Evolutionary conservation across 2,797 vertebrate genomes (phyloP).

Genomic region (Antennarius maculatus): DNA sequence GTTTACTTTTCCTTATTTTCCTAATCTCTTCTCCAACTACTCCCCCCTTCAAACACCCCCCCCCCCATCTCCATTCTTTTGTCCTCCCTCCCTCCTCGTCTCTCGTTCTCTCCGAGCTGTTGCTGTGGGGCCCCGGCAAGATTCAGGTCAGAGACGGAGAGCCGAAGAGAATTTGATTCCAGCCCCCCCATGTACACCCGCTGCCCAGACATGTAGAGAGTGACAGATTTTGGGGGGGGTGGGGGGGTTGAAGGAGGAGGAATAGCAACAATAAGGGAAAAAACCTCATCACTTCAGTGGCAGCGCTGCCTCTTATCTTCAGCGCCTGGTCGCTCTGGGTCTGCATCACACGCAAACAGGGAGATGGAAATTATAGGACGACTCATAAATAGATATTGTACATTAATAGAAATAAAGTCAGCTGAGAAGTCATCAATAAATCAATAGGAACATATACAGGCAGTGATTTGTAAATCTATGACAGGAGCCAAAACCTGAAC

Average conservation of each 20-base stretch:
- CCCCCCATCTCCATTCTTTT: constrained; percentile 20
- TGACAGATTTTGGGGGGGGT: constrained; percentile 69
- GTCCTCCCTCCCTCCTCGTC: constrained; percentile 9
- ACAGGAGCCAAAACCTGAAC: background rate
- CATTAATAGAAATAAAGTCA: constrained; percentile 38
- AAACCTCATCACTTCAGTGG: constrained; percentile 42
- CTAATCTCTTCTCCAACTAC: constrained; percentile 34
- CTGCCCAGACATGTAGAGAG: constrained; percentile 75
- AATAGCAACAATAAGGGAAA: constrained; percentile 36
- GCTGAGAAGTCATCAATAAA: constrained; percentile 24
- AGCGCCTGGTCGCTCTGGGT: constrained; percentile 45
- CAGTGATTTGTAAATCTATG: background rate
- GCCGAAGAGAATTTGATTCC: constrained; percentile 77
- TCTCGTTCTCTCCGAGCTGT: constrained; percentile 45
- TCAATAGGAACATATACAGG: background rate
- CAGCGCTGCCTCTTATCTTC: constrained; percentile 34
- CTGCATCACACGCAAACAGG: constrained; percentile 51
- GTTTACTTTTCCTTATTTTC: constrained; percentile 24
- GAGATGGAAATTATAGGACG: constrained; percentile 32
- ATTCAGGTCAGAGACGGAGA: constrained; percentile 79
- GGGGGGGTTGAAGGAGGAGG: constrained; percentile 9
- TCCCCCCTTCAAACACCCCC: constrained; percentile 7
- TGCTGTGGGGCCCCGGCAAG: constrained; percentile 57
- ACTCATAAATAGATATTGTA: constrained; percentile 49
- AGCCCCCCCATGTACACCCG: constrained; percentile 53